Base-by-base conservation (phyloP, 2,888 invertebrate species). In the Galerucella pusilla region DNA sequence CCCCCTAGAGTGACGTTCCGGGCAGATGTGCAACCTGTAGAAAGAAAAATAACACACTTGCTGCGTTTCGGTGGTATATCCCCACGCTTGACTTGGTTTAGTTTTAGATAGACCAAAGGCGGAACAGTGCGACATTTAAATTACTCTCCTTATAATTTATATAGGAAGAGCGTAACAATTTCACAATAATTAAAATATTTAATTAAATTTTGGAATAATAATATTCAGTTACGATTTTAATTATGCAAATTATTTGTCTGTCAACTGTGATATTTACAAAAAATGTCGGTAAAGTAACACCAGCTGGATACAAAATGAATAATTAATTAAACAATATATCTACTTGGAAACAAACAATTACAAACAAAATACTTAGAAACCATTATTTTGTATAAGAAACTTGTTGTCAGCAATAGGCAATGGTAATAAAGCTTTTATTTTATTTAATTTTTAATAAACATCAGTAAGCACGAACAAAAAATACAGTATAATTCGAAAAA, bases 11-110 rank as follows among this genome's bases (percentile, higher is more conserved):
- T 70, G 78, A 72, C 75, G 72, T 73, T 67, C 68, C 77, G 78
- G 78, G 80, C 82, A 82, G 82, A 82, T 82, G 82, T 80, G 77
- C 80, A 82, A 82, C 82, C 82, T 82, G 82, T 79, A 82, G 79
- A 80, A 80, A 80, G 67, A 73, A 76, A 82, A 79, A 81, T 75
- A 80, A 78, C 81, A 81, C 81, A 82, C 82, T 81, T 80, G 80
- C 81, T 77, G 77, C 75, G 74, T 74, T 74, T 74, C 71, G 46
- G 67, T 49, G 54, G 52, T 64, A 35, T 35, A 73, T 71, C 78
- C 75, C 78, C 76, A 73, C 78, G 74, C 75, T 76, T 71, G 72
- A 71, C 61, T 74, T 70, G 72, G 68, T 70, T 78, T 74, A 72
- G 65, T 64, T 73, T 73, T n/a, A n/a, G n/a, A n/a, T 46, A 20